These are phyloP conservation scores for Scopus umbretta DNA, from an alignment of 2,113 vertebrate genomes.

Conservation along the genomic window DNA sequence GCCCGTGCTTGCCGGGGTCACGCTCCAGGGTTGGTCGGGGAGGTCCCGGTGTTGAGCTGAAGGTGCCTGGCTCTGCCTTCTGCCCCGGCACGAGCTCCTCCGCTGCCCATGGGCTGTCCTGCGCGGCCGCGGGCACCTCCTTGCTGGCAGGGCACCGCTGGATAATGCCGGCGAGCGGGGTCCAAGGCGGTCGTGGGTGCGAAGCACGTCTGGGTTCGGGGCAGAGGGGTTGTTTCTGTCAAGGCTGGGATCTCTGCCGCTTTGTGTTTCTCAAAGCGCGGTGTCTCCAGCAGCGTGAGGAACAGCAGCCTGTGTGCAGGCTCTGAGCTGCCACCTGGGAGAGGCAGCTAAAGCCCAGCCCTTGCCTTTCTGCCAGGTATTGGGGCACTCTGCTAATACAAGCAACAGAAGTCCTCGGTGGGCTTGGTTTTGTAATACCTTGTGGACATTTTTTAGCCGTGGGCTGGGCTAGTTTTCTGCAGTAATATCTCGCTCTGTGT, in stretches of 20 bases:
- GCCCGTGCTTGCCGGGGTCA: rapidly evolving
- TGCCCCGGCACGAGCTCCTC: not conserved
- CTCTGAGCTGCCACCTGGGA: not conserved
- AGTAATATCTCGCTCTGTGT: not conserved
- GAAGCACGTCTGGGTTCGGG: rapidly evolving
- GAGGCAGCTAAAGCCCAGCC: not conserved
- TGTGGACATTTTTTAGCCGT: not conserved
- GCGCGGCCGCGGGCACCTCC: not conserved
- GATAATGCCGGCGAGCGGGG: rapidly evolving
- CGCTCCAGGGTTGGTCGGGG: not conserved
- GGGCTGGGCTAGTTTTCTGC: not conserved
- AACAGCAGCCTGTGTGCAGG: not conserved
- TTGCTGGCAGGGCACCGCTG: not conserved
- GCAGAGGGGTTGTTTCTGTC: not conserved
- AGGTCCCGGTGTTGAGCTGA: rapidly evolving
- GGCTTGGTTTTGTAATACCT: not conserved
- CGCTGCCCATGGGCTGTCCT: rapidly evolving
- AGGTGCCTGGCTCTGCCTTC: not conserved
- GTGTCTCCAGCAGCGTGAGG: not conserved
- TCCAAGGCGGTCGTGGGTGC: rapidly evolving
- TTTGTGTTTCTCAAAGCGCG: not conserved
- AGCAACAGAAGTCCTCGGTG: not conserved
- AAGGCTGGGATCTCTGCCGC: not conserved
- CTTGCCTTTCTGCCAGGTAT: not conserved
- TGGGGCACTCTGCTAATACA: rapidly evolving